Evolutionary conservation across 2,888 invertebrate genomes (phyloP).

Genomic region (Agrenia bidenticulata): DNA sequence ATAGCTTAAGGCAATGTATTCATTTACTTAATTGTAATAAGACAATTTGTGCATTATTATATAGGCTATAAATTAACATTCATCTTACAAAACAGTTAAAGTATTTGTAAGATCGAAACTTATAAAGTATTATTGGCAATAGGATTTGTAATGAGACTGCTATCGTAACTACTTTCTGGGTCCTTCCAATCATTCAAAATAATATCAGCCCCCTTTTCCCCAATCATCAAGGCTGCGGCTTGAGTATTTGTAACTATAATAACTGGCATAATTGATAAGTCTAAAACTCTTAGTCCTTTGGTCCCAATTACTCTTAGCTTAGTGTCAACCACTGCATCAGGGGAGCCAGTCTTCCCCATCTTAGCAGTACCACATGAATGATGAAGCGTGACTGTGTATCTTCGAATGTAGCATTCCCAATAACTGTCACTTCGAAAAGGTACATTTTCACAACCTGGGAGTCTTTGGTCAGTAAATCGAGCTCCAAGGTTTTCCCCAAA

Average conservation of each 20-base stretch:
- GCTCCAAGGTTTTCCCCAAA: slow-evolving; percentile 29
- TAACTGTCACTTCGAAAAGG: slow-evolving; percentile 38
- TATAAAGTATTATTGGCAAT: background rate
- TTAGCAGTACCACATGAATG: slow-evolving; percentile 23
- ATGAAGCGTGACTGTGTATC: slow-evolving; percentile 42
- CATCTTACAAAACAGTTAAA: too few species aligned
- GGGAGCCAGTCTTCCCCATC: background rate
- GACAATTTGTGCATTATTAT: too few species aligned
- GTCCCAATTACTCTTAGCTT: slow-evolving; percentile 3
- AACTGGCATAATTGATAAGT: slow-evolving; percentile 9
- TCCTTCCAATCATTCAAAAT: background rate
- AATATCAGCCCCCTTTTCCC: slow-evolving; percentile 12
- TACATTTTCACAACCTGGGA: slow-evolving; percentile 45
- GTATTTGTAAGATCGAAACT: too few species aligned
- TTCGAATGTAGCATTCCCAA: slow-evolving; percentile 44
- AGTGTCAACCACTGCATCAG: slow-evolving; percentile 6
- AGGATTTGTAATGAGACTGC: background rate
- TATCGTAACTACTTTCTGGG: background rate
- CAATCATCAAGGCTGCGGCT: slow-evolving; percentile 12
- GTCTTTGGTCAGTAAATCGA: slow-evolving; percentile 29
- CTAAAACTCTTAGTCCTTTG: slow-evolving; percentile 7
- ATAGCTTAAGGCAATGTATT: too few species aligned
- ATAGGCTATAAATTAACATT: too few species aligned
- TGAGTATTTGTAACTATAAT: slow-evolving; percentile 11
- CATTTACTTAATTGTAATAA: too few species aligned